These are phyloP conservation scores for Tiaroga cobitis DNA, from an alignment of 2,797 vertebrate species.

Conservation along the genomic window DNA sequence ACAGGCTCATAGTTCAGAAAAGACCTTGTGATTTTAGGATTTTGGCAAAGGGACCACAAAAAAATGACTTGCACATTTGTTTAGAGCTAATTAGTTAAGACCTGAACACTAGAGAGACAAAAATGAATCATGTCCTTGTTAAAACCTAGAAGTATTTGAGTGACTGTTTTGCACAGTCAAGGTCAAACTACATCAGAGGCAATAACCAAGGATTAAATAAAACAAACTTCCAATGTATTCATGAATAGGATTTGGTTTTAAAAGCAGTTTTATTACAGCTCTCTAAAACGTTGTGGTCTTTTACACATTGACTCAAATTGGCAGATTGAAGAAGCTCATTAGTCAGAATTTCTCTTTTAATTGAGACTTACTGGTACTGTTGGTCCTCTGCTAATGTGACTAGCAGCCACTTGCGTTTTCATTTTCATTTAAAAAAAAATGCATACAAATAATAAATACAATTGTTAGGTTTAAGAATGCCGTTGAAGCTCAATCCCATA, in stretches of 20 bases:
- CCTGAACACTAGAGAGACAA: conserved; percentile 14
- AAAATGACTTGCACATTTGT: conserved; percentile 10
- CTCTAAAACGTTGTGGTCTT: conserved; percentile 26
- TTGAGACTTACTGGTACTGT: neutral
- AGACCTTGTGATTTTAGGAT: conserved; percentile 53
- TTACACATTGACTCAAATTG: conserved; percentile 4
- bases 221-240: conserved; percentile 32
- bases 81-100: conserved; percentile 34
- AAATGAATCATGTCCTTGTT: conserved; percentile 40
- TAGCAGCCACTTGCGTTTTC: neutral
- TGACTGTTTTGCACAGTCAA: conserved; percentile 36
- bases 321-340: conserved; percentile 2
- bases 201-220: conserved; percentile 22
- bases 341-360: conserved; percentile 21
- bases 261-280: conserved; percentile 8
- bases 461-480: neutral
- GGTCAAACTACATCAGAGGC: conserved; percentile 39
- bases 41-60: conserved; percentile 40
- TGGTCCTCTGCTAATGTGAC: neutral
- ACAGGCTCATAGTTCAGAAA: conserved; percentile 49
- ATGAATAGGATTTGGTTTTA: conserved; percentile 13
- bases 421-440: neutral
- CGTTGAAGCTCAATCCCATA: neutral
- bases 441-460: neutral
- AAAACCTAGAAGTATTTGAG: conserved; percentile 37